Evolutionary conservation across 1,140 invertebrate genomes (phyloP).

Genomic region (Leptinotarsa defecta): DNA sequence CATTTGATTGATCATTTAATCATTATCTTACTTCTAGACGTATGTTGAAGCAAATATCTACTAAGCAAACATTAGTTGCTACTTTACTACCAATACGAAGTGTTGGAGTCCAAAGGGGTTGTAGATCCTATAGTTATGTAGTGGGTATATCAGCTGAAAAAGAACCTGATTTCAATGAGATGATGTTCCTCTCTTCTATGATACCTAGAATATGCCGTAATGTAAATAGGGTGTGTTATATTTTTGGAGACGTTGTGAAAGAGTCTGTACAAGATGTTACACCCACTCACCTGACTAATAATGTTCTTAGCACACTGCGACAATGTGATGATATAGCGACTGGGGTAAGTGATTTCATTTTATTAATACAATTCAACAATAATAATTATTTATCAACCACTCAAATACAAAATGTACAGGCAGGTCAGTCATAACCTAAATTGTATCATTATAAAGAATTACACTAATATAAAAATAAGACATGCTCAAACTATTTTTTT

Average conservation of each 20-base stretch:
- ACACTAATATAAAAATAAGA: too few relatives aligned
- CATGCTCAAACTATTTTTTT: too few relatives aligned
- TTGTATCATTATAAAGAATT: too few relatives aligned
- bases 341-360: constrained; percentile 63
- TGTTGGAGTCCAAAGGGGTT: constrained; percentile 97
- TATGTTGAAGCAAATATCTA: constrained; percentile 74
- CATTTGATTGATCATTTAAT: neutral
- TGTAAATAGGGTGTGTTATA: constrained; percentile 94
- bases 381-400: too few relatives aligned
- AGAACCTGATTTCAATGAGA: constrained; percentile 85
- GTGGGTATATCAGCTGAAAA: constrained; percentile 85
- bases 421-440: too few relatives aligned
- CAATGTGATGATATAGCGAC: constrained; percentile 88
- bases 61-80: constrained; percentile 76
- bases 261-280: constrained; percentile 92
- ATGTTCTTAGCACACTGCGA: constrained; percentile 84
- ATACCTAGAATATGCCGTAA: constrained; percentile 95
- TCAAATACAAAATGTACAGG: too few relatives aligned
- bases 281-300: constrained; percentile 87
- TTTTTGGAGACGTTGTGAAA: constrained; percentile 87
- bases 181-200: constrained; percentile 85
- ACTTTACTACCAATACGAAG: constrained; percentile 92
- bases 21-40: constrained; percentile 38
- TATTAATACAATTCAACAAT: too few relatives aligned
- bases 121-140: constrained; percentile 93